Evolutionary conservation across 2,797 vertebrate species (phyloP), one percentile per base, ranked within the genome.

Genomic region (Pseudopleuronectes americanus): DNA sequence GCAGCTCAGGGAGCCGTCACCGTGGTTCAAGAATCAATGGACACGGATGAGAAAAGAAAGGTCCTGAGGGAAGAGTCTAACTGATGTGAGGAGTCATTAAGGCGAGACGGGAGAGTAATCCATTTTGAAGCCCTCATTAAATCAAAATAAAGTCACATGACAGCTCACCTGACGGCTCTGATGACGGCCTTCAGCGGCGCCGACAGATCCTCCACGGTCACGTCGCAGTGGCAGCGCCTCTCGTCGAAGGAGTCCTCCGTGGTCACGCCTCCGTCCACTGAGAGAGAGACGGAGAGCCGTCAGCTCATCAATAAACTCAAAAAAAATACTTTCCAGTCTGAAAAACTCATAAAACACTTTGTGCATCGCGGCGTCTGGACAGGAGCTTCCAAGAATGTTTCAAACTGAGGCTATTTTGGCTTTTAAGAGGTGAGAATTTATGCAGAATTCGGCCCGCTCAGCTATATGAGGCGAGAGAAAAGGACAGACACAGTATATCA

Each of bases 141-240:
- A 4, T 38, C 3, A 13, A 0, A 1, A 13, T 38, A 4, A 38
- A 10, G 13, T 13, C 3, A 0, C 1, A 1, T 38, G 36, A 12
- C 31, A 19, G 7, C 94, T 91, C 84, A 98, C 98, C 98, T 97
- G 91, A 99, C 96, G 14, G 98, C 98, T 90, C 98, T 95, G 84
- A 99, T 98, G 90, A 98, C 97, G 10, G 95, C 95, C 90, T 97
- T 99, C 70, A 99, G 96, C 8, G 97, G 93, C 33, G 97, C 95
- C 0, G 96, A 97, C 74, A 99, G 95, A 89, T 99, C 97, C 92
- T 98, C 97, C 74, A 97, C 95, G 0, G 96, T 97, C 53, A 99
- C 93, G 52, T 99, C 97, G 59, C 97, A 99, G 76, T 99, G 97
- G 90, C 97, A 99, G 73, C 96, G 96, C 91, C 96, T 95, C 67